These are phyloP conservation scores for Lacanobia wlatinum DNA, from an alignment of 2,888 invertebrate species.

Conservation along the genomic window DNA sequence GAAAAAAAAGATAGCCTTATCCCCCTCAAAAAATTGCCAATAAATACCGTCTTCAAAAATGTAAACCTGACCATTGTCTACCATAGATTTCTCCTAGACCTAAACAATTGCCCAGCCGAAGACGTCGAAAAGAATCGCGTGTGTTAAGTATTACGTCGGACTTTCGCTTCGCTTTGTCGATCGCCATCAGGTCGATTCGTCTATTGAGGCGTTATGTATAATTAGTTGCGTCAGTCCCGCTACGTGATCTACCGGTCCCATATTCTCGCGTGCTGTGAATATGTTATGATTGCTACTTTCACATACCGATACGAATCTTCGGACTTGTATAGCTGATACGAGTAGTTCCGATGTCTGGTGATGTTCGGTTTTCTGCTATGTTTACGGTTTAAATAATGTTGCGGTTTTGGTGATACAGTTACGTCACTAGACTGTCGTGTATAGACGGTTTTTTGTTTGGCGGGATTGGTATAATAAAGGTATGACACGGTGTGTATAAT, in stretches of 20 bases:
- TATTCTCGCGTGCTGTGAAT: slow-evolving; percentile 84
- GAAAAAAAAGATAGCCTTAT: neutral
- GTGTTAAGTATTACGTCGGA: slow-evolving; percentile 76
- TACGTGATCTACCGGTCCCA: slow-evolving; percentile 82
- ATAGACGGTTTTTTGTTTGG: slow-evolving; percentile 31
- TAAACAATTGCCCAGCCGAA: slow-evolving; percentile 35
- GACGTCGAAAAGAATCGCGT: slow-evolving; percentile 51
- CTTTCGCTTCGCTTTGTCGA: slow-evolving; percentile 81
- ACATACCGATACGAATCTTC: slow-evolving; percentile 81
- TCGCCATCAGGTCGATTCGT: slow-evolving; percentile 70
- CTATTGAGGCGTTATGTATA: slow-evolving; percentile 83
- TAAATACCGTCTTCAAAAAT: neutral
- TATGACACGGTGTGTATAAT: slow-evolving; percentile 19
- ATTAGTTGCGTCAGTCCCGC: slow-evolving; percentile 88
- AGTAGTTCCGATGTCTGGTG: slow-evolving; percentile 46
- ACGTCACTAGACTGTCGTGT: slow-evolving; percentile 16
- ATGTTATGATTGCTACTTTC: slow-evolving; percentile 85
- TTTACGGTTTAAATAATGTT: slow-evolving; percentile 24
- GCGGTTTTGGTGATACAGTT: slow-evolving; percentile 23
- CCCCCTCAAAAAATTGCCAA: neutral
- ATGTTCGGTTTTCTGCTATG: slow-evolving; percentile 33
- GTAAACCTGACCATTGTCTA: slow-evolving; percentile 22
- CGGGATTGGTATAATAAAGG: neutral
- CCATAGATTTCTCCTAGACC: slow-evolving; percentile 41
- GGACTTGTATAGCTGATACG: slow-evolving; percentile 42